phyloP scores from a whole-genome alignment of 2,888 invertebrate genomes.

The Cephus sareptanus region DNA sequence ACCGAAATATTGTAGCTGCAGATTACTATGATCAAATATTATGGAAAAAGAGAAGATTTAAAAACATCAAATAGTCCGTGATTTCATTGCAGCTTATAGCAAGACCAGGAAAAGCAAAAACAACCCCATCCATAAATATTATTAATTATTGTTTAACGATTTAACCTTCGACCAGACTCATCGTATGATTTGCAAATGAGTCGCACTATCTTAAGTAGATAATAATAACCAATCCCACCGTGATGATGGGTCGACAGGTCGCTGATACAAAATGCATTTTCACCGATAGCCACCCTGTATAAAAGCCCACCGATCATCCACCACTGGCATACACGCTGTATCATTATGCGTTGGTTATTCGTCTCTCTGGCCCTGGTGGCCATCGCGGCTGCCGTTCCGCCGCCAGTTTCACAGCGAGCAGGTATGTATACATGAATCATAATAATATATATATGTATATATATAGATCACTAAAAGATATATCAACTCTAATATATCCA shows the following conservation, averaged over 20 bases:
- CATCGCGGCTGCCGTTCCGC: conserved; percentile 48
- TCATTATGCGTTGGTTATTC: conserved; percentile 58
- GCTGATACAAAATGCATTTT: conserved; percentile 45
- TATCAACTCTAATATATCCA: neutral
- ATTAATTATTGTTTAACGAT: conserved; percentile 24
- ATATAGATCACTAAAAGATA: neutral
- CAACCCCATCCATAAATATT: neutral
- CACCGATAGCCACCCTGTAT: conserved; percentile 56
- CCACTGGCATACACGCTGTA: conserved; percentile 50
- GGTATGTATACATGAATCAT: conserved; percentile 46
- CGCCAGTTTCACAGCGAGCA: conserved; percentile 46
- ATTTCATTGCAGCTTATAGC: neutral
- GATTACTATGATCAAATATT: neutral
- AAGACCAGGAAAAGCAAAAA: neutral
- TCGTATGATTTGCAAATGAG: conserved; percentile 6
- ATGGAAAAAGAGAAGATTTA: too few species aligned
- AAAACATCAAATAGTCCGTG: too few species aligned
- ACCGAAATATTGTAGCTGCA: neutral
- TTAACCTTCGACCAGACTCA: conserved; percentile 41
- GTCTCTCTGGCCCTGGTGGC: conserved; percentile 58
- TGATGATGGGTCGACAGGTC: conserved; percentile 48
- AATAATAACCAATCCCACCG: neutral
- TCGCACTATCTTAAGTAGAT: conserved; percentile 34
- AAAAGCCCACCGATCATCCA: conserved; percentile 44
- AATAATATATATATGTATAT: too few species aligned